These are phyloP conservation scores for Echinometra lucunter DNA, from an alignment of 53 echinoderm and acorn worm genomes.

Conservation along the genomic window DNA sequence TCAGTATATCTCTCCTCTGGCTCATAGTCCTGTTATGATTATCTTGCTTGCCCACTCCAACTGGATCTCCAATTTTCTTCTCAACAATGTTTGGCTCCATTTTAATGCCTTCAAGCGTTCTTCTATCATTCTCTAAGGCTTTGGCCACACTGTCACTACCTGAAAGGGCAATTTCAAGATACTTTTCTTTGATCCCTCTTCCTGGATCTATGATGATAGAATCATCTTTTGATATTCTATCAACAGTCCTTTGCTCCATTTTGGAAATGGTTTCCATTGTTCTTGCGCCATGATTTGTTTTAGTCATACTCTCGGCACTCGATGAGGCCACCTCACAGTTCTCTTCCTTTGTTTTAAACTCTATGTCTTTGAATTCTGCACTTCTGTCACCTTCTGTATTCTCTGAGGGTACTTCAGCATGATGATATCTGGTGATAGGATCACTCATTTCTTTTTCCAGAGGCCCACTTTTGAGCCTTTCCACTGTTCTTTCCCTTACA, in stretches of 20 bases:
- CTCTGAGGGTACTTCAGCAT: neutral
- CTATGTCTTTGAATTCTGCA: neutral
- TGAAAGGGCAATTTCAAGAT: neutral
- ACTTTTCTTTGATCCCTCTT: neutral
- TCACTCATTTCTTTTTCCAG: neutral
- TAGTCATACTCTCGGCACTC: neutral
- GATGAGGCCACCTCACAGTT: neutral
- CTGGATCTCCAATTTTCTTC: neutral
- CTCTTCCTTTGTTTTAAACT: neutral
- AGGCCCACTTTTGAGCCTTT: neutral
- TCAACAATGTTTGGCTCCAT: neutral
- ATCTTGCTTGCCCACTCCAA: neutral
- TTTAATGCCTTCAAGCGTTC: neutral
- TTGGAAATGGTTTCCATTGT: neutral
- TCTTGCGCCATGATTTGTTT: neutral
- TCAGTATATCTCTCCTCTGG: constrained; percentile 19
- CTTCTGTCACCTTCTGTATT: neutral
- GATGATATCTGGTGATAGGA: neutral
- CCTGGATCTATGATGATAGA: neutral
- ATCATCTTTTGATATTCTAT: neutral
- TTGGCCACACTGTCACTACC: neutral
- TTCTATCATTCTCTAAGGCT: neutral
- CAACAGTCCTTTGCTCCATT: neutral
- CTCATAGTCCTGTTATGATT: too few species aligned
- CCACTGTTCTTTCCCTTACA: neutral